A percentile compares a stretch with the other conserved stretches of the same genome.
These are phyloP conservation scores for Eurystomus gularis DNA, from an alignment of 2,113 vertebrate species.

Conservation along the genomic window DNA sequence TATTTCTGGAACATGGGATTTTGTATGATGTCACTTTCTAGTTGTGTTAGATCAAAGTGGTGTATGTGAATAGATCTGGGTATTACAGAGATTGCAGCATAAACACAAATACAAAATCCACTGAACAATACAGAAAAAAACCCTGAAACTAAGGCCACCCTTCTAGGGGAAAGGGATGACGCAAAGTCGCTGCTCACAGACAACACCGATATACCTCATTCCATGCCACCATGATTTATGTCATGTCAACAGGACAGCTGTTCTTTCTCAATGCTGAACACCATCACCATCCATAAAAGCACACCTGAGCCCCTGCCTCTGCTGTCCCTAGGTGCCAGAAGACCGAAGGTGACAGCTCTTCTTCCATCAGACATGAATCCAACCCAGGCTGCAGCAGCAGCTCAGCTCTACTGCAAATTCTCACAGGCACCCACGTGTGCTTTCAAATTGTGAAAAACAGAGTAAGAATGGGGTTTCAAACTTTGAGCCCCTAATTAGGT, in stretches of 20 bases:
- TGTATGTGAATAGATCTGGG: not conserved
- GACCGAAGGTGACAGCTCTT: not conserved
- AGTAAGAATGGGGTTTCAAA: not conserved
- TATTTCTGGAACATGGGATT: not conserved
- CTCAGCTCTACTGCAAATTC: not conserved
- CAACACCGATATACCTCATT: not conserved
- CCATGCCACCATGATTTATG: fast-evolving
- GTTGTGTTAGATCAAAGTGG: not conserved
- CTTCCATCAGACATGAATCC: not conserved
- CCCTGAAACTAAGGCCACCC: not conserved
- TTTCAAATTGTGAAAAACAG: not conserved
- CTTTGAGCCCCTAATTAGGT: not conserved
- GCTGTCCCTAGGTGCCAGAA: not conserved
- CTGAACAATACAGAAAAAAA: not conserved
- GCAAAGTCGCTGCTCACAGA: not conserved
- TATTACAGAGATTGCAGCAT: not conserved
- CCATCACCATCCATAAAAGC: not conserved
- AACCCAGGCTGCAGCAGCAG: not conserved
- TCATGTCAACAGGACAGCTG: not conserved
- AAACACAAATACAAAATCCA: not conserved
- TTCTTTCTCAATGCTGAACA: not conserved
- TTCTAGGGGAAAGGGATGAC: not conserved
- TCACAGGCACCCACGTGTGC: fast-evolving
- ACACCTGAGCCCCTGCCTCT: not conserved
- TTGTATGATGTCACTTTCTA: not conserved